A percentile compares a stretch with the other conserved stretches of the same genome.
Evolutionary conservation across 2,797 vertebrate species (phyloP).

Genomic region (Psittacula echo): DNA sequence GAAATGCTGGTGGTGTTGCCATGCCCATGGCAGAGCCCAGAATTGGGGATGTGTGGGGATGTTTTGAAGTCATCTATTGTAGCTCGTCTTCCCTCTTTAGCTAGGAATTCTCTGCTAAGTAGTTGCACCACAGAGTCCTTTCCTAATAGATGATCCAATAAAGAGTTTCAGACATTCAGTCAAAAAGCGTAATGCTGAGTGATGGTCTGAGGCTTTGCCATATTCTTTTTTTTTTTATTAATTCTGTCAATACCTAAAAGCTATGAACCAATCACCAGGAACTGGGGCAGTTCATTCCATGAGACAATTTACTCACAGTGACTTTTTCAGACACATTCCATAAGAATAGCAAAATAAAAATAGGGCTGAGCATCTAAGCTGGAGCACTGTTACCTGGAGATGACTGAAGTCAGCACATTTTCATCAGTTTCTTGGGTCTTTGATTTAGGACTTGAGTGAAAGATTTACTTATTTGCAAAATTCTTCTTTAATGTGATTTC

Average conservation of each 20-base stretch:
- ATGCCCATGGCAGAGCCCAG: neutral
- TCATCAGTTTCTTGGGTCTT: neutral
- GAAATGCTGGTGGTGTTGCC: neutral
- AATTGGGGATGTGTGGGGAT: neutral
- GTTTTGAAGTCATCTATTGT: neutral
- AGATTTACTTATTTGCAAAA: neutral
- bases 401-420: neutral
- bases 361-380: neutral
- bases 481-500: neutral
- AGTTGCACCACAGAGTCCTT: neutral
- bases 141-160: neutral
- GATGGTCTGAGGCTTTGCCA: neutral
- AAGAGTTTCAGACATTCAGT: neutral
- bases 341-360: neutral
- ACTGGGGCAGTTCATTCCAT: neutral
- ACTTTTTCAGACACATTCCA: neutral
- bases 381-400: neutral
- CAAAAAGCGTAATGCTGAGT: neutral
- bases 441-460: neutral
- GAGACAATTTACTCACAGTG: neutral
- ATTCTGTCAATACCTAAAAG: neutral
- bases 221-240: neutral
- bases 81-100: neutral
- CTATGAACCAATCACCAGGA: neutral
- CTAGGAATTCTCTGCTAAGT: neutral